A percentile compares a stretch with the other conserved stretches of the same genome.
Evolutionary conservation across 2,113 vertebrate species (phyloP).

Genomic region (Pseudorasbora parva): DNA sequence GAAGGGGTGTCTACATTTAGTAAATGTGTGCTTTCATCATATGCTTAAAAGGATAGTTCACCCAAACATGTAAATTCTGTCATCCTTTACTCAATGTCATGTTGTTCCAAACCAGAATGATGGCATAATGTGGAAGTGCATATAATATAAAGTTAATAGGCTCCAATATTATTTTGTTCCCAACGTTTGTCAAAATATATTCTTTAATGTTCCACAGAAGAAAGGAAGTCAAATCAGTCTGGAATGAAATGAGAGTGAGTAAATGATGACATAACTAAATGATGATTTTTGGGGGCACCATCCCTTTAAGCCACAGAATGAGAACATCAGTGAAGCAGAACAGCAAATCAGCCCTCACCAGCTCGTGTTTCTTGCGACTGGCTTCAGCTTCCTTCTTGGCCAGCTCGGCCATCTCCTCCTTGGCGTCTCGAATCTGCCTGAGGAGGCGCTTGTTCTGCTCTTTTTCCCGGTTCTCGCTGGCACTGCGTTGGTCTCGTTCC

Average conservation of each 20-base stretch:
- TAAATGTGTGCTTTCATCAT: too few species aligned
- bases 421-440: conserved; percentile 90
- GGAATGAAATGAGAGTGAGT: not conserved
- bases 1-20: too few species aligned
- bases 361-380: conserved; percentile 94
- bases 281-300: not conserved
- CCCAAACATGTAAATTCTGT: too few species aligned
- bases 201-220: not conserved
- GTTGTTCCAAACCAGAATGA: too few species aligned
- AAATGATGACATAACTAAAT: not conserved
- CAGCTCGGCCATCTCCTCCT: conserved; percentile 92
- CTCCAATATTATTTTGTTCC: not conserved
- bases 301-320: not conserved
- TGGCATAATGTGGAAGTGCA: too few species aligned
- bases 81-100: too few species aligned
- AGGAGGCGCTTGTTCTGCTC: conserved; percentile 96
- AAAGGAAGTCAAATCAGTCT: not conserved
- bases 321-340: not conserved
- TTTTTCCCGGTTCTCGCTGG: conserved; percentile 90
- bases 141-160: too few species aligned
- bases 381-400: conserved; percentile 93
- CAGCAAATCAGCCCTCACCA: conserved; percentile 76
- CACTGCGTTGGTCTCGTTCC: conserved; percentile 88
- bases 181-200: not conserved
- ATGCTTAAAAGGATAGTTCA: too few species aligned